Evolutionary conservation across 1,140 invertebrate species (phyloP).

Genomic region (Lordiphosa clarofinis): DNA sequence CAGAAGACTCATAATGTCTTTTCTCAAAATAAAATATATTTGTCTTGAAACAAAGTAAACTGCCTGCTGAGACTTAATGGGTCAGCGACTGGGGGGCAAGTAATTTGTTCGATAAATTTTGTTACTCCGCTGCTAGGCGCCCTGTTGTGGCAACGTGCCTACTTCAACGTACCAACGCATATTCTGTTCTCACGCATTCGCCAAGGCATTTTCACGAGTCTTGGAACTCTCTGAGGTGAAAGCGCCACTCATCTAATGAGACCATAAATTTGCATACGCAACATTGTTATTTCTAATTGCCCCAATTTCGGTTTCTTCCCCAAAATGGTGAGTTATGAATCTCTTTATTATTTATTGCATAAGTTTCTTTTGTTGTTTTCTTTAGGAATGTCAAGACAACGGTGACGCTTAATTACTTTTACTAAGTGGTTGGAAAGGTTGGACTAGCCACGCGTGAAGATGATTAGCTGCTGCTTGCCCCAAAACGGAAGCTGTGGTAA

Average conservation of each 20-base stretch:
- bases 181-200: slow-evolving; percentile 56
- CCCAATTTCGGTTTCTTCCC: slow-evolving; percentile 28
- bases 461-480: slow-evolving; percentile 35
- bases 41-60: slow-evolving; percentile 6
- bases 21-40: slow-evolving; percentile 18
- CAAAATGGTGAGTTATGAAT: slow-evolving; percentile 9
- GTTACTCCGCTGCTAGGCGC: slow-evolving; percentile 55
- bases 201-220: not conserved
- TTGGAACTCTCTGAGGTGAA: slow-evolving; percentile 44
- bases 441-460: slow-evolving; percentile 43
- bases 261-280: slow-evolving; percentile 26
- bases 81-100: slow-evolving; percentile 13
- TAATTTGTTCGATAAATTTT: slow-evolving; percentile 66
- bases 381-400: slow-evolving; percentile 39
- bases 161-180: slow-evolving; percentile 15
- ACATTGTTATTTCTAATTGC: slow-evolving; percentile 50
- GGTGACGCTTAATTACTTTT: slow-evolving; percentile 62
- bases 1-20: slow-evolving; percentile 37
- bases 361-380: slow-evolving; percentile 13
- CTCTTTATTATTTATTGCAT: slow-evolving; percentile 49
- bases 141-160: slow-evolving; percentile 63
- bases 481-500: slow-evolving; percentile 44
- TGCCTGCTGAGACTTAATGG: slow-evolving; percentile 34
- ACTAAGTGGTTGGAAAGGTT: slow-evolving; percentile 51
- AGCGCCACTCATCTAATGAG: slow-evolving; percentile 46